Evolutionary conservation across 1,140 invertebrate genomes (phyloP).

Genomic region (Medauroidea extradentata): DNA sequence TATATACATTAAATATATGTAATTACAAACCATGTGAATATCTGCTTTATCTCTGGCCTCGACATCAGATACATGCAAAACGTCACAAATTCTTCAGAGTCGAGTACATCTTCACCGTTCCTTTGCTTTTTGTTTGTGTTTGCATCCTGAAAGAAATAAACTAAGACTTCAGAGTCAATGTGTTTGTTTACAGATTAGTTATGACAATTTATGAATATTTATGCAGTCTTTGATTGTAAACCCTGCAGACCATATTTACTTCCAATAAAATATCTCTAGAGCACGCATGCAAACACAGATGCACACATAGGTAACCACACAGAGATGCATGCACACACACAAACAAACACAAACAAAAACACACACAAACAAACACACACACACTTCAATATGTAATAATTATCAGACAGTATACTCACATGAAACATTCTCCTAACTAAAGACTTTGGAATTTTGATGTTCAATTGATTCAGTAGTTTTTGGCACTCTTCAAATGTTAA

Average conservation of each 20-base stretch:
- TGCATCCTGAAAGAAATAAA: slow-evolving; percentile 40
- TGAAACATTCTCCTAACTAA: slow-evolving; percentile 41
- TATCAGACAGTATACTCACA: slow-evolving; percentile 25
- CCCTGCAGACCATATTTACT: too few relatives aligned
- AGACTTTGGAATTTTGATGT: slow-evolving; percentile 41
- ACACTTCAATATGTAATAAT: background rate
- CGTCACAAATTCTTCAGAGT: slow-evolving; percentile 51
- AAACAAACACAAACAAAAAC: too few relatives aligned
- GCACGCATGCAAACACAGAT: too few relatives aligned
- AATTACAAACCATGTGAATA: slow-evolving; percentile 48
- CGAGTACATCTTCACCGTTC: slow-evolving; percentile 46
- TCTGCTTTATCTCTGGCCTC: slow-evolving; percentile 48
- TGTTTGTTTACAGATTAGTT: background rate
- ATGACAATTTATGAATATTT: too few relatives aligned
- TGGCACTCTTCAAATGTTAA: slow-evolving; percentile 46
- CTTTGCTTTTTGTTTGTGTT: slow-evolving; percentile 44
- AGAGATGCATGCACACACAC: too few relatives aligned
- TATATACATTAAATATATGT: too few relatives aligned
- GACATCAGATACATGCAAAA: slow-evolving; percentile 50
- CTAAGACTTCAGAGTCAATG: background rate
- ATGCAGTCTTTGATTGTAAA: too few relatives aligned
- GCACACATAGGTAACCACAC: too few relatives aligned
- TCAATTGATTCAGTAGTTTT: slow-evolving; percentile 43
- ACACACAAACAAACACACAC: too few relatives aligned
- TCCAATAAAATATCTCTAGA: too few relatives aligned